A percentile compares a stretch with the other conserved stretches of the same genome.
Conservation (phyloP, 2,113 vertebrate species). For the Labeo catla region DNA sequence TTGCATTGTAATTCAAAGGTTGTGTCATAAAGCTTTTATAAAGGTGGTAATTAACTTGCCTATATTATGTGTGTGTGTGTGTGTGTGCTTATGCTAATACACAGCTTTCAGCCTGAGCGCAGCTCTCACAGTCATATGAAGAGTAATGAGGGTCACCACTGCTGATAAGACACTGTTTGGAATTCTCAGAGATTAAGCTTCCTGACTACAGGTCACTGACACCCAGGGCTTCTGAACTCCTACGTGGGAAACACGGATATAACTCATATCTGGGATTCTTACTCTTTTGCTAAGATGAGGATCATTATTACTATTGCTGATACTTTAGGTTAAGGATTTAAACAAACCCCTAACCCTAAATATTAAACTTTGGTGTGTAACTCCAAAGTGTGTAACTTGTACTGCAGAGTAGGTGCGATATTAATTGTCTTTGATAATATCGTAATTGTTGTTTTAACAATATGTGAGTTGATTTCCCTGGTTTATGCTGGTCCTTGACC, state of each 20-base stretch:
- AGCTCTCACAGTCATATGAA: constrained; percentile 25
- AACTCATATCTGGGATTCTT: constrained; percentile 29
- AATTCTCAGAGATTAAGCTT: constrained; percentile 64
- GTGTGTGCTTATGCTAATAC: not conserved
- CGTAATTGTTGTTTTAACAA: too few relatives aligned
- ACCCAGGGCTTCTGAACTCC: constrained; percentile 32
- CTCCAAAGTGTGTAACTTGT: not conserved
- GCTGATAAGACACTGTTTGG: constrained; percentile 69
- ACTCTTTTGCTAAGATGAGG: not conserved
- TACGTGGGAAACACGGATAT: constrained; percentile 37
- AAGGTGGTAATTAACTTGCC: constrained; percentile 16
- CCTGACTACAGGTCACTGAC: constrained; percentile 63
- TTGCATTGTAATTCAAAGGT: constrained; percentile 29
- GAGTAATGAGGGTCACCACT: constrained; percentile 56
- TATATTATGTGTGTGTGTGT: constrained; percentile 26
- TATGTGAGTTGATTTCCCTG: too few relatives aligned
- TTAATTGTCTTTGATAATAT: too few relatives aligned
- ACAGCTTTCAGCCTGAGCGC: not conserved
- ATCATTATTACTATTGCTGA: not conserved
- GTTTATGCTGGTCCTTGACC: too few relatives aligned
- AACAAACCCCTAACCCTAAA: not conserved
- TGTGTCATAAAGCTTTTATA: constrained; percentile 18
- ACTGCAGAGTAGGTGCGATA: not conserved
- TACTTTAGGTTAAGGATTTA: not conserved
- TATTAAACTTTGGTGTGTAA: not conserved